A percentile compares a stretch with the other conserved stretches of the same genome.
These are phyloP conservation scores for Spodoptera litura DNA, from an alignment of 1,140 invertebrate genomes.

Conservation along the genomic window DNA sequence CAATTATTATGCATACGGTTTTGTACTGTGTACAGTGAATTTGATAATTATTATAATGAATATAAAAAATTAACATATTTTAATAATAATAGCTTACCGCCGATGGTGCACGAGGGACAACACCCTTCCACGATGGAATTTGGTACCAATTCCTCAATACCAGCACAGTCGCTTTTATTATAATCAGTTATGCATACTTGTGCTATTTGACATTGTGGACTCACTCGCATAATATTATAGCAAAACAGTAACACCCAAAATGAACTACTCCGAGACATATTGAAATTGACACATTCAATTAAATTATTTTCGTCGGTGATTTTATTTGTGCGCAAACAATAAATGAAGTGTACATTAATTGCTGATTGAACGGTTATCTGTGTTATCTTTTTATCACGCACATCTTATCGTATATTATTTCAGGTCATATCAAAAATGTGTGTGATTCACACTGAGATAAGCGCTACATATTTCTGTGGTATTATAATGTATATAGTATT, in stretches of 20 bases:
- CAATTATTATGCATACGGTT: neutral
- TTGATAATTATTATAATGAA: neutral
- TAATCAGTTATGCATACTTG: slow-evolving; percentile 77
- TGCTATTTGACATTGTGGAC: slow-evolving; percentile 63
- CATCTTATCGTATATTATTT: slow-evolving; percentile 67
- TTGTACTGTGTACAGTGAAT: neutral
- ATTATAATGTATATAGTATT: neutral
- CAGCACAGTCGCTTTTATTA: slow-evolving; percentile 65
- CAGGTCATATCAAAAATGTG: slow-evolving; percentile 24
- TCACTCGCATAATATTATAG: slow-evolving; percentile 44
- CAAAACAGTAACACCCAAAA: slow-evolving; percentile 43
- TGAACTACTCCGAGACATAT: neutral
- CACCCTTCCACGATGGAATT: slow-evolving; percentile 69
- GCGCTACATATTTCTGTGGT: slow-evolving; percentile 8
- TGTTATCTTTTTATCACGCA: slow-evolving; percentile 60
- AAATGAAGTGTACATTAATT: slow-evolving; percentile 52
- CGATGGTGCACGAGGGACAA: slow-evolving; percentile 75
- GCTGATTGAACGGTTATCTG: slow-evolving; percentile 60
- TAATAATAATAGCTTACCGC: slow-evolving; percentile 45
- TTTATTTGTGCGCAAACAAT: slow-evolving; percentile 46
- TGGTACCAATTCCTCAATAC: slow-evolving; percentile 60
- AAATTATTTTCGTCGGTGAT: slow-evolving; percentile 6
- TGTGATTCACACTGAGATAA: slow-evolving; percentile 33
- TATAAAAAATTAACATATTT: neutral
- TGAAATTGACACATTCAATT: neutral